Evolutionary conservation across 2,797 vertebrate species (phyloP).

Genomic region (Lagothrix lagotricha): DNA sequence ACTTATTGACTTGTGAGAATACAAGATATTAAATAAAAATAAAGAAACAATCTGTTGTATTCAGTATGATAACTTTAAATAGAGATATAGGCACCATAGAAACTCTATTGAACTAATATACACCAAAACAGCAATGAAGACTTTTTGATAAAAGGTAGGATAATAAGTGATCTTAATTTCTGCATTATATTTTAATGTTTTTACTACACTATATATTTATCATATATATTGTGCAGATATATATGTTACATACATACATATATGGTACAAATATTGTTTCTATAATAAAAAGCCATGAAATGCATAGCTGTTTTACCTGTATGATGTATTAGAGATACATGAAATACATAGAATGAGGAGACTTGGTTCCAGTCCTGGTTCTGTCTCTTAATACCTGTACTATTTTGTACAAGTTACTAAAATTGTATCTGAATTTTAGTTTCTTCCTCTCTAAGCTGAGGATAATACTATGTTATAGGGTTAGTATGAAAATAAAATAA

Average conservation of each 20-base stretch:
- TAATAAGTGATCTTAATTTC: not conserved
- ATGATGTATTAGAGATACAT: not conserved
- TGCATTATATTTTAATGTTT: not conserved
- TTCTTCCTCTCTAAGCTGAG: not conserved
- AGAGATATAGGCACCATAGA: not conserved
- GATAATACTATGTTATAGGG: not conserved
- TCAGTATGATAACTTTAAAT: not conserved
- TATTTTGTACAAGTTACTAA: not conserved
- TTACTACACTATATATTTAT: not conserved
- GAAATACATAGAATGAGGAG: not conserved
- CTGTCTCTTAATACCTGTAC: not conserved
- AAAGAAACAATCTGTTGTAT: not conserved
- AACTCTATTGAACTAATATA: not conserved
- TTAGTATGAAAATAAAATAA: not conserved
- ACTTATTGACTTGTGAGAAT: not conserved
- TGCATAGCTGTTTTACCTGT: not conserved
- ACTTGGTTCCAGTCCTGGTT: not conserved
- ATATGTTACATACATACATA: not conserved
- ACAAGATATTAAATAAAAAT: not conserved
- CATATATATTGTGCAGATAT: not conserved
- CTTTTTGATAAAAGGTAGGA: not conserved
- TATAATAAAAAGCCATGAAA: not conserved
- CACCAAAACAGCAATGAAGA: not conserved
- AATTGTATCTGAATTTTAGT: not conserved
- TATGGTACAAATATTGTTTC: not conserved